Percentiles rank a stretch among this genome's conserved stretches.
These are phyloP conservation scores for Festucalex cinctus DNA, from an alignment of 2,113 vertebrate species.

Conservation along the genomic window DNA sequence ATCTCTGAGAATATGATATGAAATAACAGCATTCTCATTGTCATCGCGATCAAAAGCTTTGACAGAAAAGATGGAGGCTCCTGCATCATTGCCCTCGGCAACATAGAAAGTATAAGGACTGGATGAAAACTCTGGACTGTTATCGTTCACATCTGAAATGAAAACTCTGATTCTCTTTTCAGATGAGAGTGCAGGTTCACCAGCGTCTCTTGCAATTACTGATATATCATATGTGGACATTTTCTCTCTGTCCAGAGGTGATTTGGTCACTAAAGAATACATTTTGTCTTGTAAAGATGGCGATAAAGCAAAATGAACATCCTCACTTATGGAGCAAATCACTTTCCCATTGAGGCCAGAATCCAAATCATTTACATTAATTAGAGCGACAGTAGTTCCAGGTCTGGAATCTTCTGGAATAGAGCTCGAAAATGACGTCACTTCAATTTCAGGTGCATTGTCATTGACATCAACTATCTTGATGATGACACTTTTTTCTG, in stretches of 20 bases:
- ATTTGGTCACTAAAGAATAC: constrained; percentile 39
- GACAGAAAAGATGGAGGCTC: constrained; percentile 42
- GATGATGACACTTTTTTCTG: constrained; percentile 46
- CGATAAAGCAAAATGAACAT: constrained; percentile 33
- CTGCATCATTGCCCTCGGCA: constrained; percentile 16
- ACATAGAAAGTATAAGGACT: constrained; percentile 49
- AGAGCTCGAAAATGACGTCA: constrained; percentile 60
- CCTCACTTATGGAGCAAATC: constrained; percentile 23
- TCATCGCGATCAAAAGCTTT: constrained; percentile 55
- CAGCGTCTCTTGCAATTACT: constrained; percentile 40
- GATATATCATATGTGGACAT: constrained; percentile 43
- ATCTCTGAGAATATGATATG: constrained; percentile 48
- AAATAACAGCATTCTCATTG: constrained; percentile 35
- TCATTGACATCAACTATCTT: constrained; percentile 57
- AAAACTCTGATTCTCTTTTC: constrained; percentile 32
- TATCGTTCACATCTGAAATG: constrained; percentile 56
- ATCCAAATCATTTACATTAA: constrained; percentile 37
- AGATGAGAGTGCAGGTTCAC: constrained; percentile 32
- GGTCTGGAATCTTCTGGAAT: constrained; percentile 45
- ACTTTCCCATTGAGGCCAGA: constrained; percentile 47
- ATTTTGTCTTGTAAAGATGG: constrained; percentile 39
- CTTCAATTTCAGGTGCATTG: constrained; percentile 60
- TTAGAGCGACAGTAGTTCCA: constrained; percentile 35
- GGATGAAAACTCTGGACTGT: constrained; percentile 50
- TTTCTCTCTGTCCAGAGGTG: constrained; percentile 50